Conservation (phyloP, 2,113 vertebrate genomes). For the Anoplopoma fimbria region DNA sequence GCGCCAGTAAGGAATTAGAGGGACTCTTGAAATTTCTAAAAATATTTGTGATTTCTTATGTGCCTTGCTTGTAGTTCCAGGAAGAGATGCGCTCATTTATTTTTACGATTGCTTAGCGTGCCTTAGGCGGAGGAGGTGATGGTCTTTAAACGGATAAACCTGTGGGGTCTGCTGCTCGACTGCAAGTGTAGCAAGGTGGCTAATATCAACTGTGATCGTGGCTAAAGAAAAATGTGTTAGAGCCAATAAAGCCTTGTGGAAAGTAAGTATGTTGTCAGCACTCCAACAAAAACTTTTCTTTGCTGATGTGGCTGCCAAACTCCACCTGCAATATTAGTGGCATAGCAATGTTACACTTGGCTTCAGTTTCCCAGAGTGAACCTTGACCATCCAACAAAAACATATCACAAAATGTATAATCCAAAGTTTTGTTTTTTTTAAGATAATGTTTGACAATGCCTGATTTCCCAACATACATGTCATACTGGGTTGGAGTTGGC, state of each 20-base stretch:
- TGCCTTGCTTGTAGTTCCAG: neutral
- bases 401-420: neutral
- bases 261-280: constrained; percentile 15
- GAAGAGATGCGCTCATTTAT: neutral
- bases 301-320: neutral
- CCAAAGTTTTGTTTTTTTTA: neutral
- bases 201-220: constrained; percentile 7
- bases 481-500: neutral
- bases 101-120: neutral
- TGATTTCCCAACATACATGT: neutral
- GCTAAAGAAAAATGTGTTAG: neutral
- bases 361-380: neutral
- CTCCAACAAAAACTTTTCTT: constrained; percentile 17
- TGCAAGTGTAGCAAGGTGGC: neutral
- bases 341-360: neutral
- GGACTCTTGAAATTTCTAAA: constrained; percentile 5
- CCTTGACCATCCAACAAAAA: constrained; percentile 6
- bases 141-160: neutral
- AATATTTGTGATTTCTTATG: neutral
- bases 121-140: neutral
- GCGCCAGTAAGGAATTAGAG: constrained; percentile 17
- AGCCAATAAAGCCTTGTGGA: neutral
- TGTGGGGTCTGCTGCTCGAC: constrained; percentile 3
- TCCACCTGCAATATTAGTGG: neutral
- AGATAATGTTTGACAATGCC: constrained; percentile 14